These are phyloP conservation scores for Lepus timidus DNA, from an alignment of 2,113 vertebrate species.

Conservation along the genomic window DNA sequence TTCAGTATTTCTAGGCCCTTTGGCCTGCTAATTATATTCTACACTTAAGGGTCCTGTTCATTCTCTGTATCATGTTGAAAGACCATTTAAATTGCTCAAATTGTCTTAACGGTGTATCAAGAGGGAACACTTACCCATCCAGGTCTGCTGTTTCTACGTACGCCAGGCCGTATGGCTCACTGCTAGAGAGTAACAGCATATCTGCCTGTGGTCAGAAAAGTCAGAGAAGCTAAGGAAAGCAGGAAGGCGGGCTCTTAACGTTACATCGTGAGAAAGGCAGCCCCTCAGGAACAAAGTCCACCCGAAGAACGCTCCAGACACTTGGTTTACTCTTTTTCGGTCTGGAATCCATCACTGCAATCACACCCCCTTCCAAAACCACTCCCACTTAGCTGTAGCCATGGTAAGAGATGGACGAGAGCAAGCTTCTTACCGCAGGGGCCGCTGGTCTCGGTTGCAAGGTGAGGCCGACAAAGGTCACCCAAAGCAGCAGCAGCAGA, in stretches of 20 bases:
- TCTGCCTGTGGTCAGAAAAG: constrained; percentile 91
- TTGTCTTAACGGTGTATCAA: not conserved
- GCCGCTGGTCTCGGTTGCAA: not conserved
- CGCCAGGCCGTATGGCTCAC: constrained; percentile 94
- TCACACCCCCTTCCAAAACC: not conserved
- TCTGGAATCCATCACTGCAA: not conserved
- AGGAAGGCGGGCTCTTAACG: not conserved
- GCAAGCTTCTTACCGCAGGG: not conserved
- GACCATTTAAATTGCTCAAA: not conserved
- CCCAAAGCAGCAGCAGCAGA: not conserved
- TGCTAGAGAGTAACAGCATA: constrained; percentile 95
- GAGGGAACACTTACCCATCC: constrained; percentile 92
- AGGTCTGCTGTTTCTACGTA: constrained; percentile 97
- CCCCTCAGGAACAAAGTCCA: not conserved
- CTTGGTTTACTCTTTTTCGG: constrained; percentile 27
- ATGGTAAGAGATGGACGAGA: not conserved
- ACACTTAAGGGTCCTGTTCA: constrained; percentile 31
- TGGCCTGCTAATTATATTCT: not conserved
- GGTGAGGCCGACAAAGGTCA: not conserved
- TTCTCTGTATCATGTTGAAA: not conserved
- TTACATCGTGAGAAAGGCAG: not conserved
- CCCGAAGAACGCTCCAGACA: constrained; percentile 3
- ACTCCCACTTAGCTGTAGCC: not conserved
- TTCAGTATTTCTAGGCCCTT: constrained; percentile 43
- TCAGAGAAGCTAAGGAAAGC: constrained; percentile 56